Percentiles rank a stretch among this genome's conserved stretches.
phyloP scores from a whole-genome alignment of 2,113 vertebrate species.

The Peromyscus polionotus region DNA sequence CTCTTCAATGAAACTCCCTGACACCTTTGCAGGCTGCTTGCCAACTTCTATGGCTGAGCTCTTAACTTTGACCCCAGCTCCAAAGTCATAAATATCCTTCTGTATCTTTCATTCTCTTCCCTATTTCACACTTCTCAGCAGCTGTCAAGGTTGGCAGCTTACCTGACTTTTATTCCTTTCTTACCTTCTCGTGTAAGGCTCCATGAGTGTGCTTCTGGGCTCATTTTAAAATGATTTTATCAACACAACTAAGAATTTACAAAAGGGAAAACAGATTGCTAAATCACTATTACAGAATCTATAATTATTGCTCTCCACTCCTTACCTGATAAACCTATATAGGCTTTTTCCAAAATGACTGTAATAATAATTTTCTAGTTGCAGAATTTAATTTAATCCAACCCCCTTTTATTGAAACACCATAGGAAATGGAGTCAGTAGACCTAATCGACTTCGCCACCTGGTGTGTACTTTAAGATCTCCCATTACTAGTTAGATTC shows the following conservation, averaged over 20 bases:
- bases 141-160: background rate
- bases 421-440: background rate
- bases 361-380: background rate
- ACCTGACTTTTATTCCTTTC: background rate
- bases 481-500: background rate
- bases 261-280: background rate
- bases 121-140: background rate
- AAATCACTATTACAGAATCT: background rate
- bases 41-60: background rate
- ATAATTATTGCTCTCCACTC: background rate
- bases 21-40: background rate
- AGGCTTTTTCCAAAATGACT: background rate
- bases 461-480: background rate
- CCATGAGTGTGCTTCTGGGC: background rate
- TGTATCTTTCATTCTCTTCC: background rate
- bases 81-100: background rate
- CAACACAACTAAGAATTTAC: background rate
- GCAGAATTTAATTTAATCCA: background rate
- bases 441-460: background rate
- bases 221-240: background rate
- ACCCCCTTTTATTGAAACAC: background rate
- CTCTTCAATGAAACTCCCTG: too few species aligned
- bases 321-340: background rate
- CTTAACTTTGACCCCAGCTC: background rate
- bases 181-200: background rate